Percentiles rank a stretch among this genome's conserved stretches.
phyloP scores from a whole-genome alignment of 2,888 invertebrate species.

The Rhagonycha fulva region DNA sequence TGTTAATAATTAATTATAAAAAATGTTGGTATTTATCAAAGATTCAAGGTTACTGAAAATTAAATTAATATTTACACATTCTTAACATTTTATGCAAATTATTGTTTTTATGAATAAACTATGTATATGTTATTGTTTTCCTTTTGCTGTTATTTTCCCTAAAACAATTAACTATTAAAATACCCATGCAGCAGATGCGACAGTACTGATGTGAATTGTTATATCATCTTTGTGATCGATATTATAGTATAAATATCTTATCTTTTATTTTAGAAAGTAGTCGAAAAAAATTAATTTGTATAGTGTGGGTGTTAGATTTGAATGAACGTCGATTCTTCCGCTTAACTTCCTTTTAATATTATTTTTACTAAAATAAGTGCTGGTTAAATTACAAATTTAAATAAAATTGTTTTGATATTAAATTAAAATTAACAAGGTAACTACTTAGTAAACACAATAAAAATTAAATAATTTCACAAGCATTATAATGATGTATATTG shows the following conservation, averaged over 20 bases:
- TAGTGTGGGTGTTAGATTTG: background rate
- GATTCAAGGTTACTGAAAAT: background rate
- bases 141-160: background rate
- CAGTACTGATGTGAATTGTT: background rate
- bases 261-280: background rate
- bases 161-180: background rate
- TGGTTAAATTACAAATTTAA: too few relatives aligned
- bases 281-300: background rate
- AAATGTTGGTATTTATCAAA: background rate
- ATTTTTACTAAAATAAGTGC: background rate
- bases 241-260: background rate
- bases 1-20: background rate
- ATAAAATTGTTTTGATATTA: background rate
- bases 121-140: background rate
- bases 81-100: background rate
- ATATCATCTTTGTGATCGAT: too few relatives aligned
- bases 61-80: background rate
- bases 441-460: too few relatives aligned
- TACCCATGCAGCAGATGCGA: background rate
- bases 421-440: too few relatives aligned
- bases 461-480: too few relatives aligned
- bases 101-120: background rate
- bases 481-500: too few relatives aligned
- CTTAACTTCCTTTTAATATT: background rate
- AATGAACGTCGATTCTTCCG: background rate